These are phyloP conservation scores for Drosophila azteca DNA, from an alignment of 1,140 invertebrate species.

Conservation along the genomic window DNA sequence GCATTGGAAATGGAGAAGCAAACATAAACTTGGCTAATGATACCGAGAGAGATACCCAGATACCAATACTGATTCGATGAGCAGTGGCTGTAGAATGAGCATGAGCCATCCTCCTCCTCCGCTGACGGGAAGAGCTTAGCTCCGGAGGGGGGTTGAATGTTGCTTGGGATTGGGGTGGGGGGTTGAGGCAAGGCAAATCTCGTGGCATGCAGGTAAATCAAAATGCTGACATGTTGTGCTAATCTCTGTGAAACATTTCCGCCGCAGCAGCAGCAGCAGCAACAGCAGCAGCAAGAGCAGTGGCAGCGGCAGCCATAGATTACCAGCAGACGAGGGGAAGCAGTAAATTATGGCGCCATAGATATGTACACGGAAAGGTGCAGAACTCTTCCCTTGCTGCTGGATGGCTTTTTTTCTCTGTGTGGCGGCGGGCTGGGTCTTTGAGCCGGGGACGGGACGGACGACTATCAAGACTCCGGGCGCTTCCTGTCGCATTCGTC, in stretches of 20 bases:
- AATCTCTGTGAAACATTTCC: slow-evolving; percentile 80
- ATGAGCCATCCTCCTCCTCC: not conserved
- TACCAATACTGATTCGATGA: slow-evolving; percentile 16
- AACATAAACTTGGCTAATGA: slow-evolving; percentile 49
- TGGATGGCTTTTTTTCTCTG: slow-evolving; percentile 1
- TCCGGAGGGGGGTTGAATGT: not conserved
- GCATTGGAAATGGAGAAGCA: slow-evolving; percentile 62
- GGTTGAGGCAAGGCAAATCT: slow-evolving; percentile 2
- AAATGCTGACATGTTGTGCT: slow-evolving; percentile 70
- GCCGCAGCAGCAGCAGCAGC: slow-evolving; percentile 22
- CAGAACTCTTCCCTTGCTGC: slow-evolving; percentile 20
- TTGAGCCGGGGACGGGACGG: slow-evolving; percentile 24
- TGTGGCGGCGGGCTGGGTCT: slow-evolving; percentile 10
- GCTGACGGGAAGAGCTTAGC: not conserved
- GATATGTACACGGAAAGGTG: slow-evolving; percentile 49
- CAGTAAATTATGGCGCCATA: slow-evolving; percentile 65
- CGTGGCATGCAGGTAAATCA: slow-evolving; percentile 59
- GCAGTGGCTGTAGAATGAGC: not conserved
- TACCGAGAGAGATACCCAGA: not conserved
- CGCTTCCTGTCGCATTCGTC: slow-evolving; percentile 77
- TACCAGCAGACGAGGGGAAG: slow-evolving; percentile 46
- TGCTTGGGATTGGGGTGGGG: not conserved
- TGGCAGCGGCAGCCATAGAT: slow-evolving; percentile 35
- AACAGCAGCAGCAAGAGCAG: not conserved
- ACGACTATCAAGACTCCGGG: slow-evolving; percentile 66